A percentile compares a stretch with the other conserved stretches of the same genome.
These are phyloP conservation scores for Aphis craccivora DNA, from an alignment of 1,140 invertebrate species.

Conservation along the genomic window DNA sequence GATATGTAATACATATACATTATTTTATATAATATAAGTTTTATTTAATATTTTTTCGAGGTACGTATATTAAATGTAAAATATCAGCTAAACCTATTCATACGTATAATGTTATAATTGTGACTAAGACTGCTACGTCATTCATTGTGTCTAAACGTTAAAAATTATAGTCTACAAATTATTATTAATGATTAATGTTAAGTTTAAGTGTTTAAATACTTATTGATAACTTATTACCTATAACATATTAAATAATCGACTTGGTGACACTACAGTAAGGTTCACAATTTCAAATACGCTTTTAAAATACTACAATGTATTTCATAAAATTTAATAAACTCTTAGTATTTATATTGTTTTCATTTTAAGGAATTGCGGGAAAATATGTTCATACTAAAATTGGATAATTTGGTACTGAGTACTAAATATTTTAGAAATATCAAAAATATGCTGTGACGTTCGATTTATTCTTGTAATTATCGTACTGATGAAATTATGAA, in stretches of 20 bases:
- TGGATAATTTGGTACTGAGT: neutral
- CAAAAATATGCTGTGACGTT: neutral
- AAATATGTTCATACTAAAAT: neutral
- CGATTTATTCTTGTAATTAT: no score
- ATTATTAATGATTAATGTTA: neutral
- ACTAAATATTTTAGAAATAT: neutral
- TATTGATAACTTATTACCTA: neutral
- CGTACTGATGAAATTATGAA: no score
- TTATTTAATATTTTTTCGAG: neutral
- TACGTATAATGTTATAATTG: neutral
- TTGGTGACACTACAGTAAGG: neutral
- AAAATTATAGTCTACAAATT: neutral
- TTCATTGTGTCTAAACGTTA: neutral
- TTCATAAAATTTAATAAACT: neutral
- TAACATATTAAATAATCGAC: neutral
- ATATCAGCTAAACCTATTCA: neutral
- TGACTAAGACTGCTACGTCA: neutral
- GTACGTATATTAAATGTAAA: neutral
- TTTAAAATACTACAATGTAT: neutral
- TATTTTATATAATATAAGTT: neutral
- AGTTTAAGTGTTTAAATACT: neutral
- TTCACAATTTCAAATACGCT: neutral
- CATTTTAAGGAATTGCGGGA: neutral
- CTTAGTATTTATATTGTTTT: neutral
- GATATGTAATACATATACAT: neutral